A percentile compares a stretch with the other conserved stretches of the same genome.
Conservation (phyloP, 2,113 vertebrate species). For the Falcunculus frontatus region DNA sequence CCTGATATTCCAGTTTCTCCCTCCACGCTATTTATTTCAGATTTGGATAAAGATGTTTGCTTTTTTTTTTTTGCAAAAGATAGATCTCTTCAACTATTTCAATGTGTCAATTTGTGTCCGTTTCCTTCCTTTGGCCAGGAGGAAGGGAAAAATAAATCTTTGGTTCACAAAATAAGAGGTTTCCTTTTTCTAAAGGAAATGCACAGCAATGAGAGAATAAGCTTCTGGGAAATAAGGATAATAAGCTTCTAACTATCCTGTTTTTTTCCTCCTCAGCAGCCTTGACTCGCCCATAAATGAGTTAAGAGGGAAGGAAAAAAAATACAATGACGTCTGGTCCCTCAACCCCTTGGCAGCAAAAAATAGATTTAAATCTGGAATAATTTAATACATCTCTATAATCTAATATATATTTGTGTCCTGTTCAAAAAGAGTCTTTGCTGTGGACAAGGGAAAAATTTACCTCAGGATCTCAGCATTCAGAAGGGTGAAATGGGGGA, state of each 20-base stretch:
- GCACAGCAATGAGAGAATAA: conserved; percentile 72
- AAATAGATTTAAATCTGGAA: conserved; percentile 77
- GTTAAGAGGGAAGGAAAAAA: conserved; percentile 63
- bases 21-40: conserved; percentile 57
- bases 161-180: conserved; percentile 82
- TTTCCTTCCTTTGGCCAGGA: conserved; percentile 67
- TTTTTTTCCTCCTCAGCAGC: conserved; percentile 76
- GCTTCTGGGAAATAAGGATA: conserved; percentile 36
- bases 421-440: conserved; percentile 67
- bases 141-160: conserved; percentile 78
- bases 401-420: conserved; percentile 78
- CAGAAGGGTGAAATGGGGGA: conserved; percentile 42
- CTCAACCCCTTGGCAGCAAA: conserved; percentile 75
- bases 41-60: conserved; percentile 63
- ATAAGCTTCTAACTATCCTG: conserved; percentile 72
- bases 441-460: conserved; percentile 52
- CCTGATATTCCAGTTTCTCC: conserved; percentile 71
- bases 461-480: conserved; percentile 63
- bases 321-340: conserved; percentile 82
- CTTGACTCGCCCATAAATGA: conserved; percentile 84
- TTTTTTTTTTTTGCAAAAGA: conserved; percentile 38
- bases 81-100: conserved; percentile 57
- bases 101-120: conserved; percentile 63
- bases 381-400: conserved; percentile 84
- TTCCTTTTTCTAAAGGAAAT: conserved; percentile 79